Percentiles rank a stretch among this genome's conserved stretches.
Conservation (phyloP, 2,113 vertebrate species). For the Lanius ludovicianus region DNA sequence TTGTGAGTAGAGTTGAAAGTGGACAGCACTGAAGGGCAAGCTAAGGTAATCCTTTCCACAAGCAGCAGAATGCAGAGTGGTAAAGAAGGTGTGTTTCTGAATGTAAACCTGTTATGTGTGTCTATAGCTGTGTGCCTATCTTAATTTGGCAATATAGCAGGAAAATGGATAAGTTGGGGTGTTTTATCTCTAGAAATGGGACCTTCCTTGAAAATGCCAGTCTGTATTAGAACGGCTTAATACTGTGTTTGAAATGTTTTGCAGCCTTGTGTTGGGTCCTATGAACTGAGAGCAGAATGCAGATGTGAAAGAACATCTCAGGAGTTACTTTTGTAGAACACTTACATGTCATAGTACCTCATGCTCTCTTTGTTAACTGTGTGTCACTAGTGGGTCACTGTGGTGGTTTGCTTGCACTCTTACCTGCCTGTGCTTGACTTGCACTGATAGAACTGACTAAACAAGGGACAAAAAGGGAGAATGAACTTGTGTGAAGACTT, state of each 20-base stretch:
- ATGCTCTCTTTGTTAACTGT: not conserved
- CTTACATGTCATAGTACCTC: fast-evolving
- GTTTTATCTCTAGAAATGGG: not conserved
- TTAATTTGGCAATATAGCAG: not conserved
- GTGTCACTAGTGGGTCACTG: fast-evolving
- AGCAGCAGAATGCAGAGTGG: not conserved
- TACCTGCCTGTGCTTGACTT: not conserved
- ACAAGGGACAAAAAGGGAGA: not conserved
- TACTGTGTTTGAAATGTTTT: not conserved
- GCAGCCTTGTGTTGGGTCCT: not conserved
- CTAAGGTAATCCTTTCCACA: not conserved
- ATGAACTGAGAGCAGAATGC: not conserved
- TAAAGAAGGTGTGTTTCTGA: not conserved
- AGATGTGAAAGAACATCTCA: not conserved
- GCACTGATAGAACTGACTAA: not conserved
- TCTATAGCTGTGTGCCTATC: not conserved
- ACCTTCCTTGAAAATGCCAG: not conserved
- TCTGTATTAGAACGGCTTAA: not conserved
- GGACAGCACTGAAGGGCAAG: not conserved
- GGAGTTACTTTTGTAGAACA: not conserved
- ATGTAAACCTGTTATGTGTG: not conserved
- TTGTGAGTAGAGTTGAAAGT: not conserved
- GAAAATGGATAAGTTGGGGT: not conserved
- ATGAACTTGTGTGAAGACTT: not conserved
- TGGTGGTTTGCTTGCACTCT: not conserved